These are phyloP conservation scores for Taenioides sp. DNA, from an alignment of 2,797 vertebrate species.

Conservation along the genomic window DNA sequence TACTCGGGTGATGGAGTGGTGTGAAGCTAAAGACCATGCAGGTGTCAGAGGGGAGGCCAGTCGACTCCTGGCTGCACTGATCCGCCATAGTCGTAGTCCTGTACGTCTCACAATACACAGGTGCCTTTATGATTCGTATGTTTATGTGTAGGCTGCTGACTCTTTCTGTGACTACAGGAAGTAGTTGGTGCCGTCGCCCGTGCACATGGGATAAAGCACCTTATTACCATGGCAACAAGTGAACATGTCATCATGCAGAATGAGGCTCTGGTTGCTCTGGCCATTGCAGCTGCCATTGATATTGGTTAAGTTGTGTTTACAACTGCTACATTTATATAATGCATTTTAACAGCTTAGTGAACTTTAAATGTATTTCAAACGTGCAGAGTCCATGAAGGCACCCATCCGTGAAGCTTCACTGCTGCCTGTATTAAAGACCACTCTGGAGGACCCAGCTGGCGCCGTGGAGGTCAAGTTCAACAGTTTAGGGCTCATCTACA, in stretches of 20 bases:
- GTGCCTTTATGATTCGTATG: neutral
- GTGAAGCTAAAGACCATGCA: constrained; percentile 77
- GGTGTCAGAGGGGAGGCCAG: constrained; percentile 83
- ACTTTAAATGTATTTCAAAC: constrained; percentile 2
- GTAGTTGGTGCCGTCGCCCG: constrained; percentile 82
- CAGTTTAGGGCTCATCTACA: constrained; percentile 84
- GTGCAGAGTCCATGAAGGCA: constrained; percentile 79
- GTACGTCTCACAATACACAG: constrained; percentile 59
- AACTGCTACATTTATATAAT: neutral
- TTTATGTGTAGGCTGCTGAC: neutral
- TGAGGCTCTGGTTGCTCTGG: constrained; percentile 85
- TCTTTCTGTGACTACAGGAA: constrained; percentile 73
- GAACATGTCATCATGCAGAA: constrained; percentile 88
- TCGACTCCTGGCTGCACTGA: constrained; percentile 83
- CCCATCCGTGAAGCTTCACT: constrained; percentile 77
- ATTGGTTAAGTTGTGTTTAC: constrained; percentile 72
- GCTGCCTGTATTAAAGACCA: constrained; percentile 79
- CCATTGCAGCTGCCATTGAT: constrained; percentile 84
- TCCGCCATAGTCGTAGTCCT: constrained; percentile 83
- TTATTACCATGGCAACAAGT: constrained; percentile 87
- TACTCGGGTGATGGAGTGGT: constrained; percentile 85
- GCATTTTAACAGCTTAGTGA: neutral
- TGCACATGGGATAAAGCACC: constrained; percentile 83
- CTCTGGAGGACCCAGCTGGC: constrained; percentile 81
- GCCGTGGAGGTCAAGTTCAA: constrained; percentile 88